Percentiles rank a stretch among this genome's conserved stretches.
Evolutionary conservation across 2,888 invertebrate genomes (phyloP).

Genomic region (Drosophila glabriapex): DNA sequence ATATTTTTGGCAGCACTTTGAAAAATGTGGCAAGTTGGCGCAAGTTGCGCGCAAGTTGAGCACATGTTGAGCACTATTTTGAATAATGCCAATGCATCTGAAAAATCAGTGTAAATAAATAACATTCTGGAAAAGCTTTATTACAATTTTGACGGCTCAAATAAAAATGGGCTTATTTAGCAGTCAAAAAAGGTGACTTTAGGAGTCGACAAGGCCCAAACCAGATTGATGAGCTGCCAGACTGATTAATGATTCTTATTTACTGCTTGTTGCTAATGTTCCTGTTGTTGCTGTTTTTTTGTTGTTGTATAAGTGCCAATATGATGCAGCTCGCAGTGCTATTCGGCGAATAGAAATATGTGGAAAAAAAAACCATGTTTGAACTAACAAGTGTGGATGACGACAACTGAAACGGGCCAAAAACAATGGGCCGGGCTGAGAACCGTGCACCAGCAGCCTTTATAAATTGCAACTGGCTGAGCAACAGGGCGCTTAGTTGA

Average conservation of each 20-base stretch:
- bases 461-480: constrained; percentile 55
- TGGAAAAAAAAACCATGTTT: neutral
- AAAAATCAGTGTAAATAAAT: neutral
- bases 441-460: constrained; percentile 26
- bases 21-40: neutral
- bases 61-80: neutral
- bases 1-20: neutral
- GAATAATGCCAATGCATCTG: neutral
- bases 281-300: neutral
- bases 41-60: neutral
- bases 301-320: constrained; percentile 20
- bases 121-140: no score
- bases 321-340: constrained; percentile 15
- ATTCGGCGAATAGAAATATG: constrained; percentile 35
- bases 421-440: constrained; percentile 55
- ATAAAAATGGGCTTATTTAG: neutral
- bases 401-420: constrained; percentile 28
- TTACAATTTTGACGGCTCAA: neutral
- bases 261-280: constrained; percentile 2
- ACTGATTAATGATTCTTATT: constrained; percentile 22
- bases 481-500: constrained; percentile 49
- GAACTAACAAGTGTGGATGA: constrained; percentile 24
- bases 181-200: neutral
- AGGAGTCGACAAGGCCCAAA: neutral
- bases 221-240: constrained; percentile 12